phyloP scores from a whole-genome alignment of 2,113 vertebrate genomes.

The Plecotus auritus region DNA sequence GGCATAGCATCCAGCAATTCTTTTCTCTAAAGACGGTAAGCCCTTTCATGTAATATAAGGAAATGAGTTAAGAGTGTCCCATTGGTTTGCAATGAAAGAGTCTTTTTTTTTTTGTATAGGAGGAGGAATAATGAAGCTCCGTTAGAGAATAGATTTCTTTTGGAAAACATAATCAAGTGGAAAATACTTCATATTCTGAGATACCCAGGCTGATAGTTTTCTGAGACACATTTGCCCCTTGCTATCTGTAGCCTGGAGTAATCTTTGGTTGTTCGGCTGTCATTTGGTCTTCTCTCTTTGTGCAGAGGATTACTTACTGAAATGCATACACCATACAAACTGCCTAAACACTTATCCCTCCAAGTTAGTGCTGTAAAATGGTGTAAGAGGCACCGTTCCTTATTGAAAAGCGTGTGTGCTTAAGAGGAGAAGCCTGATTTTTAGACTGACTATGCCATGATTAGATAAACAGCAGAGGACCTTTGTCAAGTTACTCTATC shows the following conservation, averaged over 20 bases:
- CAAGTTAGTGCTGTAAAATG: not conserved
- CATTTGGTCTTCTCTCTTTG: not conserved
- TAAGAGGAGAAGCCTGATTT: not conserved
- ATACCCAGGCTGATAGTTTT: not conserved
- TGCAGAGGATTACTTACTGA: slow-evolving; percentile 12
- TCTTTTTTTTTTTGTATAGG: not conserved
- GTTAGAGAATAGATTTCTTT: slow-evolving; percentile 24
- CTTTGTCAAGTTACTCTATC: not conserved
- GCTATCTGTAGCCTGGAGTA: not conserved
- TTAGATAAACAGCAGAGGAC: not conserved
- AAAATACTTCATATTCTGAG: slow-evolving; percentile 5
- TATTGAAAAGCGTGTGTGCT: not conserved
- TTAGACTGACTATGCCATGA: not conserved
- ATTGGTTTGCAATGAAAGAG: slow-evolving; percentile 30
- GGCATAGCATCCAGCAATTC: not conserved
- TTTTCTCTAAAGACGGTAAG: not conserved
- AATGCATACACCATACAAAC: not conserved
- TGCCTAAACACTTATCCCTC: not conserved
- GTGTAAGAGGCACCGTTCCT: not conserved
- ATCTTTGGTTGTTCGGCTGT: not conserved
- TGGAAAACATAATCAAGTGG: not conserved
- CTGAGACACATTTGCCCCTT: not conserved
- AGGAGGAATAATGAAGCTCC: not conserved
- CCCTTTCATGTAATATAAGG: not conserved
- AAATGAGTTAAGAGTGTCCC: not conserved